Conservation (phyloP, 2,113 vertebrate species). For the Choloepus hoffmanni region DNA sequence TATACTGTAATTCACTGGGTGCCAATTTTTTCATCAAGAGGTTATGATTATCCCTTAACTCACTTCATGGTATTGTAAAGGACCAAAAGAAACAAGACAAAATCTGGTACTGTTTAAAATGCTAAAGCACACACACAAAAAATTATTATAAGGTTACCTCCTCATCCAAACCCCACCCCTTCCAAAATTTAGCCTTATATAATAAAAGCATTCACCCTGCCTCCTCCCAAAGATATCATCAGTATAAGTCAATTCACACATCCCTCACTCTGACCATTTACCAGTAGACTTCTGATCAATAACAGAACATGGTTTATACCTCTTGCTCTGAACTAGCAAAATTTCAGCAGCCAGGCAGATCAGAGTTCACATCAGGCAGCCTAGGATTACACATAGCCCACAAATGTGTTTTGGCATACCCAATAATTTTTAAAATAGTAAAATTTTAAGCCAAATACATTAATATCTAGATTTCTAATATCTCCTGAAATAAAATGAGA, state of each 20-base stretch:
- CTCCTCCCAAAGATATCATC: slow-evolving; percentile 14
- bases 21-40: slow-evolving; percentile 26
- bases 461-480: slow-evolving; percentile 48
- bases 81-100: background rate
- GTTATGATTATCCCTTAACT: slow-evolving; percentile 3
- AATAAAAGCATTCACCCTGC: background rate
- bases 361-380: background rate
- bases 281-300: background rate
- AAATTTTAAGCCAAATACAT: slow-evolving; percentile 37
- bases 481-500: background rate
- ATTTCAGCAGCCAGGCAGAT: background rate
- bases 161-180: slow-evolving; percentile 6
- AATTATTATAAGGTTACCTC: background rate
- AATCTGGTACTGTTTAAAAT: background rate
- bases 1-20: slow-evolving; percentile 24
- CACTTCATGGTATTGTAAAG: background rate
- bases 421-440: background rate
- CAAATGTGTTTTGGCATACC: background rate
- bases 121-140: background rate
- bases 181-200: slow-evolving; percentile 18
- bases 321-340: slow-evolving; percentile 43
- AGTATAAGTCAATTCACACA: background rate
- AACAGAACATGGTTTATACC: background rate
- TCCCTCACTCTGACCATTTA: background rate
- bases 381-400: background rate